Evolutionary conservation across 2,888 invertebrate genomes (phyloP), one percentile per base, ranked within the genome.

Genomic region (Leucania comma): DNA sequence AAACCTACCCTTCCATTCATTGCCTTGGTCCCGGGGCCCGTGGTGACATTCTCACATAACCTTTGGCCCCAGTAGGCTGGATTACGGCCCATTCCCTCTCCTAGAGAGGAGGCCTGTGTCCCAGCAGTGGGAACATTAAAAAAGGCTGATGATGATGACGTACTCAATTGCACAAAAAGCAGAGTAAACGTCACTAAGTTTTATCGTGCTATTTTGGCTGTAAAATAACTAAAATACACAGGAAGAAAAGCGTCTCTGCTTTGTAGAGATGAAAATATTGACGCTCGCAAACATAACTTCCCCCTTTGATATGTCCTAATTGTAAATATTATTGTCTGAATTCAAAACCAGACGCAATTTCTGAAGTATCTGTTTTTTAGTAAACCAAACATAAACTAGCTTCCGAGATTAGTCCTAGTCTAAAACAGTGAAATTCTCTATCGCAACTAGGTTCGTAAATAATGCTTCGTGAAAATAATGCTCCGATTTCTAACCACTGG

Each of bases 311-410:
- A 32, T 56, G 24, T 42, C 38, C 54, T 24, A 48, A 67, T 26
- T 56, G 48, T 56, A 74, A 74, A 75, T 67, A 50, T 56, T 66
- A 56, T 65, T 74, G 56, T 66, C 48, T 72, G 29, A 38, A 74
- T 38, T 48, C 5, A n/a, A 50, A 56, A 48, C 8, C 54, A 66
- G 54, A 48, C 32, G 56, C 24, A 32, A 20, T 64, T 20, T 14
- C 22, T 22, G 12, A 60, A 63, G 65, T 64, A 1, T n/a, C 24
- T 73, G 35, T 54, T 35, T 72, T 71, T 72, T 53, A 8, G 32
- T 63, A 5, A 35, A 22, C 14, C 1, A 20, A 46, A 73, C 29
- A 42, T 38, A 50, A 32, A 12, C 0, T 3, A 24, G 24, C 9
- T n/a, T 24, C 26, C 17, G 10, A 22, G 32, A 5, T 42, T 14